Conservation (phyloP, 1,140 invertebrate genomes). For the Anoplolepis gracilipes region DNA sequence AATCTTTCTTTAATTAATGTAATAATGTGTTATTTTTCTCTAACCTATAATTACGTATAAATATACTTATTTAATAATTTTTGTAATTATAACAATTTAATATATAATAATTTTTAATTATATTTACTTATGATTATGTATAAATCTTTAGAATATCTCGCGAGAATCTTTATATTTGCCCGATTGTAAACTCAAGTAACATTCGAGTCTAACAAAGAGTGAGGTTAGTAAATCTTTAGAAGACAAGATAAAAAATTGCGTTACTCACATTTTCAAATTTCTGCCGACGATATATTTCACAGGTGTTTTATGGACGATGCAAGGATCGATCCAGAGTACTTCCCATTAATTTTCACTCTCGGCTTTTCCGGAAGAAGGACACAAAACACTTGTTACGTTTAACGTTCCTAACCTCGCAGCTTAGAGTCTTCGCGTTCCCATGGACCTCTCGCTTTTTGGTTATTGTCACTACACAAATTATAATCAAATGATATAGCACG, state of each 20-base stretch:
- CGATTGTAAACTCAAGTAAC: not conserved
- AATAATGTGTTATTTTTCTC: no score
- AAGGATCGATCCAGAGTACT: not conserved
- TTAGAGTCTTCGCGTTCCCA: not conserved
- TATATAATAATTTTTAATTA: no score
- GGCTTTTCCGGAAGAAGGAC: not conserved
- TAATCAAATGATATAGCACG: not conserved
- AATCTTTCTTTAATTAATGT: not conserved
- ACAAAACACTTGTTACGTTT: not conserved
- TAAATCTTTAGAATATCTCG: no score
- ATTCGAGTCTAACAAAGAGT: not conserved
- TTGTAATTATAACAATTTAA: no score
- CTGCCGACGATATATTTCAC: conserved; percentile 8
- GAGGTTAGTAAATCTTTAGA: not conserved
- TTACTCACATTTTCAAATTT: conserved; percentile 39
- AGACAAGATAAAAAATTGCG: not conserved
- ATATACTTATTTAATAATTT: no score
- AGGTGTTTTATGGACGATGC: not conserved
- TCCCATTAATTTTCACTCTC: not conserved
- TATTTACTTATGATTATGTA: no score
- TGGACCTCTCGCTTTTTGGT: not conserved
- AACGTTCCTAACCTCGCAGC: not conserved
- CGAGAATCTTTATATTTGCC: not conserved
- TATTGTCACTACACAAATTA: not conserved
- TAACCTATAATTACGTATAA: no score